Base-by-base conservation (phyloP, 2,797 vertebrate species). In the Meriones psammophilus region DNA sequence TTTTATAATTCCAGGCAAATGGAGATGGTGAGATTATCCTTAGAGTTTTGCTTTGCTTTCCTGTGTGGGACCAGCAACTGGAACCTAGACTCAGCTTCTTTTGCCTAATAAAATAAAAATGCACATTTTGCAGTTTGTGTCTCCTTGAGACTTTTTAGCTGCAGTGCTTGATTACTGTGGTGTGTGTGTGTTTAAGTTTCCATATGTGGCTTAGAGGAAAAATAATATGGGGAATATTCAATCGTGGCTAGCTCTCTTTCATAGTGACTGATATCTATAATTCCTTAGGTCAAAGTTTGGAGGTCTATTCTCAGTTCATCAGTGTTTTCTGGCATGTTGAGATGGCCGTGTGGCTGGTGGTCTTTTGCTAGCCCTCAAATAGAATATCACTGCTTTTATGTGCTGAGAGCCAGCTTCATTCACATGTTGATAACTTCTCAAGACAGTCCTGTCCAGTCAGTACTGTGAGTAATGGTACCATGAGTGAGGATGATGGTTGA, bases 1-100 rank as follows among this genome's bases (percentile, higher is more conserved):
- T 92, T 50, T 91, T 94, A 24, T 94, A 91, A 74, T 89, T 95
- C 77, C 95, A 92, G 73, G 79, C 76, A 94, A 93, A 81, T 9
- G 85, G 89, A 87, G 74, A 60, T 36, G 91, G 84, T 89, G 79
- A 81, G 36, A 62, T 92, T 36, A 81, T 60, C 18, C 28, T 62
- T 79, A 10, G 64, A 88, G 77, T 56, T 5, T 46, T 93, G 24
- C 28, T 80, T 28, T 66, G 56, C 50, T 71, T 56, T 22, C 69
- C n/a, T 94, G 42, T 76, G 36, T 87, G n/a, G 42, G 60, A 64
- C 60, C 84, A 95, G 66, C 42, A 6, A 71, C 68, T 92, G 39
- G 46, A 87, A 79, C 33, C 39, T 92, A 94, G 64, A 74, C 50
- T 92, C 91, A 50, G 22, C 18, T 93, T 97, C 80, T 8, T 66